phyloP scores from a whole-genome alignment of 35 echinoderm and acorn worm species.

The Stichopus chloronotus region DNA sequence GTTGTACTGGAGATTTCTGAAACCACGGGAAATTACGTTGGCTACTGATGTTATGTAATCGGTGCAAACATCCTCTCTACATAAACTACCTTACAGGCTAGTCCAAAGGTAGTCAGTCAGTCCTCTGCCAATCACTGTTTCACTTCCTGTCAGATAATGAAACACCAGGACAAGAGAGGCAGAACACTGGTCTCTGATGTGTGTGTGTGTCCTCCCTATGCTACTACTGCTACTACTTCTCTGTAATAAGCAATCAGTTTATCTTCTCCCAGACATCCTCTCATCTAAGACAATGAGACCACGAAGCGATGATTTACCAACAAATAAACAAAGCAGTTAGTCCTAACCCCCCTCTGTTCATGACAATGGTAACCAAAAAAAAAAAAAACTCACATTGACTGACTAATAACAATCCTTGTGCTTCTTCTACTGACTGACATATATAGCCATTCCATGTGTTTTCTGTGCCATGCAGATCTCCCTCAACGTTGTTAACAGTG shows the following conservation, averaged over 20 bases:
- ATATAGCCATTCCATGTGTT: not conserved
- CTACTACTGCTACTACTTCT: too few relatives aligned
- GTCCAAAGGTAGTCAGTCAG: not conserved
- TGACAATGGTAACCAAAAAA: conserved; percentile 11
- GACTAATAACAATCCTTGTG: not conserved
- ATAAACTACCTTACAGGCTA: too few relatives aligned
- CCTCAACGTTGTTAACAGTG: too few relatives aligned
- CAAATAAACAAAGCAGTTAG: conserved; percentile 6
- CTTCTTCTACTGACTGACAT: not conserved
- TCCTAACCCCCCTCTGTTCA: not conserved
- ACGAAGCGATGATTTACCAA: not conserved
- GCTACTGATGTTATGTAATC: conserved; percentile 9
- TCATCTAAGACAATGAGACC: not conserved
- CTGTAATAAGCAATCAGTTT: not conserved
- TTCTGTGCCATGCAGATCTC: not conserved
- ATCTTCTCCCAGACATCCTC: not conserved
- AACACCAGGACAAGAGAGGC: not conserved
- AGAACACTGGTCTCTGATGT: not conserved
- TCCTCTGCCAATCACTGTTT: not conserved
- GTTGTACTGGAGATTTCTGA: too few relatives aligned
- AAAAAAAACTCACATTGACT: not conserved
- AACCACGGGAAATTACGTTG: too few relatives aligned
- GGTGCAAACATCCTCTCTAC: not conserved
- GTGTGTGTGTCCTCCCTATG: too few relatives aligned
- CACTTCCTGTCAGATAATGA: conserved; percentile 3